A percentile compares a stretch with the other conserved stretches of the same genome.
Evolutionary conservation across 2,797 vertebrate species (phyloP).

Genomic region (Margarornis squamiger): DNA sequence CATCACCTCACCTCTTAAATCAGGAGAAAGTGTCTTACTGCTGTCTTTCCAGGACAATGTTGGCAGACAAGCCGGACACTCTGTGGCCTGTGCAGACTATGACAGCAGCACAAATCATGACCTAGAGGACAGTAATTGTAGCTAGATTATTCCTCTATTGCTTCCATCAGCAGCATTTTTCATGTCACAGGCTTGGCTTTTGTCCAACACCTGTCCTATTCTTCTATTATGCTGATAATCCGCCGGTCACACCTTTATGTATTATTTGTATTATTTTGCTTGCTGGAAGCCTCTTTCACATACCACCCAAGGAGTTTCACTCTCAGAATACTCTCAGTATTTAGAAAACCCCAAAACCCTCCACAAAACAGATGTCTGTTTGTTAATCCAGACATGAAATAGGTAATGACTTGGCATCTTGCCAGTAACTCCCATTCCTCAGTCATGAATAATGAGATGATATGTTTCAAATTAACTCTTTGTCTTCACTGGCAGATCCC

Average conservation of each 20-base stretch:
- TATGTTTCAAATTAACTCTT: slow-evolving; percentile 20
- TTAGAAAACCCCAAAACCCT: neutral
- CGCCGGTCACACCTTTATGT: neutral
- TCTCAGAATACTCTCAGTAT: neutral
- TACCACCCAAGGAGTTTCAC: neutral
- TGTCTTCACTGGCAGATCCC: neutral
- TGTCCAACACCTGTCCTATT: neutral
- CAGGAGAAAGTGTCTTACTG: neutral
- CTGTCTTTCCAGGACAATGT: neutral
- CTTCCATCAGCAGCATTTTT: neutral
- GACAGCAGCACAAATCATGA: slow-evolving; percentile 3
- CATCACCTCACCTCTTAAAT: neutral
- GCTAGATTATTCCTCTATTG: neutral
- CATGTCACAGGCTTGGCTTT: neutral
- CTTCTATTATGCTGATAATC: neutral
- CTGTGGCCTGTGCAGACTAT: neutral
- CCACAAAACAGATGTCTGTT: neutral
- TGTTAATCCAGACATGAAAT: neutral
- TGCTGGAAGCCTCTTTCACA: neutral
- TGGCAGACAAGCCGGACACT: neutral
- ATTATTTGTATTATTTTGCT: neutral
- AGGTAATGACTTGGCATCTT: neutral
- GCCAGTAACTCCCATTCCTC: neutral
- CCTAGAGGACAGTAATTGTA: neutral
- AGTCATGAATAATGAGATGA: neutral